Evolutionary conservation across 2,888 invertebrate genomes (phyloP).

Genomic region (Mesochorus sp.): DNA sequence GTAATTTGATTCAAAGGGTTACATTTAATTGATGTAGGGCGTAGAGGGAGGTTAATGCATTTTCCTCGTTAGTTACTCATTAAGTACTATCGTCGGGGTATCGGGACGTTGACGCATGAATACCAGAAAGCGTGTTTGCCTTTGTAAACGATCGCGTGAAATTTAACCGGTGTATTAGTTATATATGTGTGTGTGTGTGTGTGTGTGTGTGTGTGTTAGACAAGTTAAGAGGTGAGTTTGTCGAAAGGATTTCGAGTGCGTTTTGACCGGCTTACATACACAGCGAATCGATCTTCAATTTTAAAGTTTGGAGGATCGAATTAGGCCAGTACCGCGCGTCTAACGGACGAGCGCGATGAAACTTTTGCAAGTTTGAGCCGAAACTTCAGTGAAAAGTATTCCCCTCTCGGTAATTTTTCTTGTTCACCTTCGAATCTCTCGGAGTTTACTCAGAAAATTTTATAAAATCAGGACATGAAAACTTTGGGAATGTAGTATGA

Average conservation of each 20-base stretch:
- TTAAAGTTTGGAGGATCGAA: conserved; percentile 19
- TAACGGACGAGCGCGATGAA: background rate
- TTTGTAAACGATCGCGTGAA: conserved; percentile 11
- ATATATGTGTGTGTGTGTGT: background rate
- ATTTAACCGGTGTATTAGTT: background rate
- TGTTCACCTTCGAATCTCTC: background rate
- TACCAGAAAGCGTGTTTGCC: background rate
- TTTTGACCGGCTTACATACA: background rate
- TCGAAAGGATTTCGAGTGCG: conserved; percentile 17
- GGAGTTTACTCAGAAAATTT: background rate
- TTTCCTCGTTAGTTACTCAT: conserved; percentile 9
- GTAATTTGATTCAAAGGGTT: conserved; percentile 39
- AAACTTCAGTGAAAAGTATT: background rate
- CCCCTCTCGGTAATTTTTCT: background rate
- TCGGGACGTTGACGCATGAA: conserved; percentile 27
- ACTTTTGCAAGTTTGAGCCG: background rate
- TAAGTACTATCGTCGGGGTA: background rate
- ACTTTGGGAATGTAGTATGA: background rate
- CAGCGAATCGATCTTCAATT: conserved; percentile 24
- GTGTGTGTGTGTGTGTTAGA: no score
- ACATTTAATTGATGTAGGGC: conserved; percentile 54
- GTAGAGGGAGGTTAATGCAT: background rate
- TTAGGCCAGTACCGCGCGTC: background rate
- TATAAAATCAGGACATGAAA: background rate
- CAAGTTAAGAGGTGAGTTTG: background rate